Percentiles rank a stretch among this genome's conserved stretches.
phyloP scores from a whole-genome alignment of 1,140 invertebrate genomes.

The Panagrolaimus sp. region DNA sequence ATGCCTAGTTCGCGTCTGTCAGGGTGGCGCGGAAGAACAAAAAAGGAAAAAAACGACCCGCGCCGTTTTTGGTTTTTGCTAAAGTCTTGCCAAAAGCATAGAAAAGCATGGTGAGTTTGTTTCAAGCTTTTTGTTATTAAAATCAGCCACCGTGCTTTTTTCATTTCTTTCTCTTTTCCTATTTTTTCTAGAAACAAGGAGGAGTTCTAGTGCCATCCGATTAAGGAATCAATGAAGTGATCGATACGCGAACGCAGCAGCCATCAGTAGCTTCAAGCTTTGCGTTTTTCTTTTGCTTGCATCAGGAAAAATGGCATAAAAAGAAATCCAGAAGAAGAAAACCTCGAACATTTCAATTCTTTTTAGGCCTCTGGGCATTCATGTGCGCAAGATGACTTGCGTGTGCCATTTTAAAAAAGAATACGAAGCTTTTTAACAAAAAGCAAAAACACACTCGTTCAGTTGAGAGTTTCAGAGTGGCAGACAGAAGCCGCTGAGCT shows the following conservation, averaged over 20 bases:
- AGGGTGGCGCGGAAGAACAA: not conserved
- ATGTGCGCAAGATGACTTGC: slow-evolving; percentile 4
- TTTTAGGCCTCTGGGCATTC: slow-evolving; percentile 2
- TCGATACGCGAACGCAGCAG: not conserved
- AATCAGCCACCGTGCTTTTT: no score
- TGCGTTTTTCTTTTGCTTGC: no score
- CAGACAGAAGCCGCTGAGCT: slow-evolving; percentile 13
- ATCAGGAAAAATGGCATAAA: not conserved
- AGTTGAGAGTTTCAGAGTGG: slow-evolving; percentile 3
- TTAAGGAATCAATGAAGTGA: slow-evolving; percentile 9
- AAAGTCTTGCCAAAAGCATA: no score
- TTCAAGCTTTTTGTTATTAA: no score
- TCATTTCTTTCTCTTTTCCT: no score
- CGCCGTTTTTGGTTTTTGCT: not conserved
- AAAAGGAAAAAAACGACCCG: slow-evolving; percentile 7
- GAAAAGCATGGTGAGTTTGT: no score
- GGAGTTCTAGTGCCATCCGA: no score
- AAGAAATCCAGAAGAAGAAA: not conserved
- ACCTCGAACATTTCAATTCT: not conserved
- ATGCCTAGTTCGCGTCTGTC: not conserved
- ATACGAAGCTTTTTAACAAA: no score
- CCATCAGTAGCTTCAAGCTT: not conserved
- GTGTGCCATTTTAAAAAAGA: not conserved
- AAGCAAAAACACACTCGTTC: not conserved
- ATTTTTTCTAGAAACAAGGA: no score